phyloP scores from a whole-genome alignment of 2,113 vertebrate genomes.

The Sceloporus tristichus region DNA sequence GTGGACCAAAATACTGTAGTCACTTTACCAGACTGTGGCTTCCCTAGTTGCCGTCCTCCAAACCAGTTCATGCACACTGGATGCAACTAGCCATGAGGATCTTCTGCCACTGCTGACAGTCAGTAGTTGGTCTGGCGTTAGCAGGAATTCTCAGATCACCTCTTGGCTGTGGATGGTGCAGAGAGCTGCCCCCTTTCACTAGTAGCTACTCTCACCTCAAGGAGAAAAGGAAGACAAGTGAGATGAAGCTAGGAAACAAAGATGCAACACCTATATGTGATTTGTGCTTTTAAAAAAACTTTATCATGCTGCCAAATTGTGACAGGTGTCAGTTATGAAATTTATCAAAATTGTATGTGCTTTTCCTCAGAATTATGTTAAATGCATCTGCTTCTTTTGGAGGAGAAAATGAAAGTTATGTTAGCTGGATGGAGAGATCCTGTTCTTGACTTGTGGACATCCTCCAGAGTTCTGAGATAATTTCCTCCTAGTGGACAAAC shows the following conservation, averaged over 20 bases:
- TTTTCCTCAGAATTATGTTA: neutral
- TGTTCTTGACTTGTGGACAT: neutral
- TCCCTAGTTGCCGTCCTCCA: fast-evolving
- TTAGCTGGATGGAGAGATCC: neutral
- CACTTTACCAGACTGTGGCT: neutral
- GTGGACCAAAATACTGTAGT: too few species aligned
- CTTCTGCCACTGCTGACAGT: constrained; percentile 73
- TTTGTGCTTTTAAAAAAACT: neutral
- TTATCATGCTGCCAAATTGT: neutral
- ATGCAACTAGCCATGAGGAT: too few species aligned
- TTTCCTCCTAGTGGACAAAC: neutral
- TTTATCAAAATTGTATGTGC: neutral
- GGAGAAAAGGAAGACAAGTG: neutral
- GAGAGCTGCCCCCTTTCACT: constrained; percentile 30
- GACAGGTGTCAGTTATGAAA: neutral
- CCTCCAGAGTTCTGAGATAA: neutral
- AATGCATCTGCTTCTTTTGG: neutral
- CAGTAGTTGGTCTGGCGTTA: constrained; percentile 80
- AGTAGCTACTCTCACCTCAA: neutral
- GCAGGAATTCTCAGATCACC: constrained; percentile 77
- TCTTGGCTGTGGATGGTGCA: constrained; percentile 78
- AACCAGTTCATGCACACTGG: too few species aligned
- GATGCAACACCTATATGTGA: neutral
- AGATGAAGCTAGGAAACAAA: neutral
- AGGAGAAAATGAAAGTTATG: too few species aligned